Percentiles rank a stretch among this genome's conserved stretches.
Conservation (phyloP, 2,888 invertebrate genomes). For the Heteromyza rotundicornis region DNA sequence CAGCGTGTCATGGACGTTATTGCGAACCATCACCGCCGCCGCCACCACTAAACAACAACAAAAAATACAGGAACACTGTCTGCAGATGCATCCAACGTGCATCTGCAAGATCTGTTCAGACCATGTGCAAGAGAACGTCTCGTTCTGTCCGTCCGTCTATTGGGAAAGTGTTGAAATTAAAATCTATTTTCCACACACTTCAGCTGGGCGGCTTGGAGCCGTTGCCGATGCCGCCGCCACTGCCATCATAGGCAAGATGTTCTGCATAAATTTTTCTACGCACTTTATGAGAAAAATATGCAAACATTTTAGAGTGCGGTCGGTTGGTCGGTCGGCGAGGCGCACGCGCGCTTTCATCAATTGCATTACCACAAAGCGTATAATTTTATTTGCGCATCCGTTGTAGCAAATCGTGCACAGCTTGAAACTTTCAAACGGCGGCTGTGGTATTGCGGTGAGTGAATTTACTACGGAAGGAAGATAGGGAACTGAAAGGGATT, state of each 20-base stretch:
- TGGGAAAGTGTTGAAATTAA: slow-evolving; percentile 28
- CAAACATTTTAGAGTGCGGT: slow-evolving; percentile 22
- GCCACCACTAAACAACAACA: slow-evolving; percentile 14
- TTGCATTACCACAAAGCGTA: slow-evolving; percentile 42
- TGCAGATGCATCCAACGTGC: background rate
- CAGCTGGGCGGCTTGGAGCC: slow-evolving; percentile 17
- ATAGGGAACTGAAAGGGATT: too few relatives aligned
- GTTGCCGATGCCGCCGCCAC: slow-evolving; percentile 15
- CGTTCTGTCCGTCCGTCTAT: too few relatives aligned
- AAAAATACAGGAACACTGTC: background rate
- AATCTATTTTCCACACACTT: slow-evolving; percentile 24
- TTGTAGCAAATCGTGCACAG: slow-evolving; percentile 36
- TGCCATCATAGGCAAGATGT: slow-evolving; percentile 31
- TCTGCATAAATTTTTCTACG: slow-evolving; percentile 43
- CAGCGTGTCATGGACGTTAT: slow-evolving; percentile 27
- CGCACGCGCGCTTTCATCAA: slow-evolving; percentile 34
- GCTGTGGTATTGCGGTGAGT: too few relatives aligned
- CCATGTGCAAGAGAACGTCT: background rate
- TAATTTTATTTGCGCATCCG: slow-evolving; percentile 56
- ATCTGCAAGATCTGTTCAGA: background rate
- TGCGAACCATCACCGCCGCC: background rate
- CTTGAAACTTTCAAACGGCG: background rate
- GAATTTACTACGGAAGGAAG: too few relatives aligned
- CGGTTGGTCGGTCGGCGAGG: slow-evolving; percentile 1
- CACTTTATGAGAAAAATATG: slow-evolving; percentile 33